Conservation (phyloP, 2,113 vertebrate species). For the Sebastes fasciatus region DNA sequence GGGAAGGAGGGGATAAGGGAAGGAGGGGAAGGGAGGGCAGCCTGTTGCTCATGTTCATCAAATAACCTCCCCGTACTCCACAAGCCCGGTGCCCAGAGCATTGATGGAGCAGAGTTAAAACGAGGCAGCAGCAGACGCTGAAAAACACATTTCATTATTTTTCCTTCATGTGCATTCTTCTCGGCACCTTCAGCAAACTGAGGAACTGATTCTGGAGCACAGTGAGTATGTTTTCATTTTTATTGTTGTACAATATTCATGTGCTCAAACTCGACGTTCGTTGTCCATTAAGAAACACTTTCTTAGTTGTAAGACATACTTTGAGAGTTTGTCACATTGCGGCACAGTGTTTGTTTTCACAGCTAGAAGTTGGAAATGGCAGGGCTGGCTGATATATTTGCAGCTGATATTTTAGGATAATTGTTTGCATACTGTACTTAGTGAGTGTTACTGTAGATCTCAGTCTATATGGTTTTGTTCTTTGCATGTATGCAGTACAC, state of each 20-base stretch:
- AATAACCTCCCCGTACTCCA: constrained; percentile 69
- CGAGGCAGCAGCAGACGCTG: constrained; percentile 32
- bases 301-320: constrained; percentile 14
- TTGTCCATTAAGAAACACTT: not conserved
- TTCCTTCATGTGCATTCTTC: constrained; percentile 3
- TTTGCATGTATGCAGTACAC: not conserved
- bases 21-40: constrained; percentile 46
- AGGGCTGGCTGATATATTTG: not conserved
- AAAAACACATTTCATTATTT: constrained; percentile 19
- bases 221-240: constrained; percentile 69
- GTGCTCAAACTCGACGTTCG: not conserved
- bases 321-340: constrained; percentile 21
- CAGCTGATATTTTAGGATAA: not conserved
- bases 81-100: constrained; percentile 49
- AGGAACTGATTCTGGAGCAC: constrained; percentile 24
- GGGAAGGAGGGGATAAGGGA: constrained; percentile 15
- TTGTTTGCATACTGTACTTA: not conserved
- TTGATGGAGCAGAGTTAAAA: constrained; percentile 64
- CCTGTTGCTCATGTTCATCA: constrained; percentile 85
- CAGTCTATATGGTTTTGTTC: not conserved
- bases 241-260: not conserved
- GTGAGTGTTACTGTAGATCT: not conserved
- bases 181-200: constrained; percentile 17
- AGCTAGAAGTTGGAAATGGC: constrained; percentile 2
- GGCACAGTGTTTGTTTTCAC: not conserved